Evolutionary conservation across 2,888 invertebrate genomes (phyloP).

Genomic region (Chrysolina haemoptera): DNA sequence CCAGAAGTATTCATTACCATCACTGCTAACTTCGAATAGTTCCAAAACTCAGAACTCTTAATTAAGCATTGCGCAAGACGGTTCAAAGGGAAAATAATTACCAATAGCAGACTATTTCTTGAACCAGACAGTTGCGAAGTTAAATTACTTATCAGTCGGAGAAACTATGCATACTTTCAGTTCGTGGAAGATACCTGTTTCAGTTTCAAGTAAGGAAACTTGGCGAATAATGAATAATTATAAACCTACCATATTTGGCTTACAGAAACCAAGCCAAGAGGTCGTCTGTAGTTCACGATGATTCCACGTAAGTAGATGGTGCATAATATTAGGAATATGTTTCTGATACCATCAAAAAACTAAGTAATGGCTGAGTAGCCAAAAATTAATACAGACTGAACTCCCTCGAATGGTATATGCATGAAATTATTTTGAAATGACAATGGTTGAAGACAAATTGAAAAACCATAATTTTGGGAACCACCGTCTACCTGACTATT

Average conservation of each 20-base stretch:
- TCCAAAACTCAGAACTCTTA: background rate
- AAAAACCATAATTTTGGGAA: too few relatives aligned
- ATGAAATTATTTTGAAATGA: too few relatives aligned
- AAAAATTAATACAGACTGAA: too few relatives aligned
- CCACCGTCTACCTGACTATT: too few relatives aligned
- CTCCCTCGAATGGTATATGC: too few relatives aligned
- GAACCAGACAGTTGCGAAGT: background rate
- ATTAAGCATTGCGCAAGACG: conserved; percentile 1
- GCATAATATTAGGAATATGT: too few relatives aligned
- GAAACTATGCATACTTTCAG: conserved; percentile 2
- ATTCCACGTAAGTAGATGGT: too few relatives aligned
- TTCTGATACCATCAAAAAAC: too few relatives aligned
- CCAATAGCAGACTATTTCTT: conserved; percentile 11
- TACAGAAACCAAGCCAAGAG: background rate
- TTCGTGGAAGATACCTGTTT: background rate
- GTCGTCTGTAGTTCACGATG: too few relatives aligned
- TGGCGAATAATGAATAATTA: background rate
- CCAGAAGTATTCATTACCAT: background rate
- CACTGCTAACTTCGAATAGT: background rate
- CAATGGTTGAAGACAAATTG: too few relatives aligned
- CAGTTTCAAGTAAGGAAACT: background rate
- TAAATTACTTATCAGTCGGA: conserved; percentile 7
- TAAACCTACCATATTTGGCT: background rate
- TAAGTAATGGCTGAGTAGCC: too few relatives aligned
- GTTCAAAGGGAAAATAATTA: conserved; percentile 25